Base-by-base conservation (phyloP, 1,140 invertebrate species). In the Helicorthomorpha holstii region DNA sequence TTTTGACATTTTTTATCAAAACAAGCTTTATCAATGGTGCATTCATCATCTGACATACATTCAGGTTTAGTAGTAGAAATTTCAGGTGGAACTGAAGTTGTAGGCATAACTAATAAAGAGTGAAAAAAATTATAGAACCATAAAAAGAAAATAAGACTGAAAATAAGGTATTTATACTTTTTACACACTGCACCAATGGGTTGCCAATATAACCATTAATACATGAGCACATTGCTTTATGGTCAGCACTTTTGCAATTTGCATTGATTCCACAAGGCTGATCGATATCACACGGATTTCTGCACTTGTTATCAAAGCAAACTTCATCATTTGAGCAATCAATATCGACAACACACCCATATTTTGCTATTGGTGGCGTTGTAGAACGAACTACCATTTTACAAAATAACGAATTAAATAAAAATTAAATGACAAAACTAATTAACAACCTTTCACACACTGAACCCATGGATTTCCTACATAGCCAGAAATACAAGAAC, bases 241-340 rank as follows among this genome's bases (percentile, higher is more conserved):
- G 71, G 46, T 75, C 76, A 23, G 80, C 69, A 45, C 78, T 76
- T 4, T 76, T 73, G 60, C 85, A 91, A 29, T 87, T 1, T 75
- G 85, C 76, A 63, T 89, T 85, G 0, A 81, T 75, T 3, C 86
- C 86, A 66, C 87, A 91, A 45, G 34, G 68, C 56, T 79, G 75
- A 45, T 78, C 73, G 45, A 58, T 64, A 65, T 7, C 34, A 55
- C 66, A 68, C 12, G 65, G 61, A 54, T 62, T 64, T 34, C 54
- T 38, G 54, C 66, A 68, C 29, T 58, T 56, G n/a, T 57, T 53
- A 42, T 61, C 51, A 2, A 59, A 46, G 44, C 66, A 68, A 38
- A 60, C 57, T 44, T 60, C 54, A 29, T 64, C 62, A 22, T 52
- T 49, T 38, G 63, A 59, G 54, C 66, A 68, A 50, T 67, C 64